Base-by-base conservation (phyloP, 2,888 invertebrate genomes). In the Coleophora flavipennella region DNA sequence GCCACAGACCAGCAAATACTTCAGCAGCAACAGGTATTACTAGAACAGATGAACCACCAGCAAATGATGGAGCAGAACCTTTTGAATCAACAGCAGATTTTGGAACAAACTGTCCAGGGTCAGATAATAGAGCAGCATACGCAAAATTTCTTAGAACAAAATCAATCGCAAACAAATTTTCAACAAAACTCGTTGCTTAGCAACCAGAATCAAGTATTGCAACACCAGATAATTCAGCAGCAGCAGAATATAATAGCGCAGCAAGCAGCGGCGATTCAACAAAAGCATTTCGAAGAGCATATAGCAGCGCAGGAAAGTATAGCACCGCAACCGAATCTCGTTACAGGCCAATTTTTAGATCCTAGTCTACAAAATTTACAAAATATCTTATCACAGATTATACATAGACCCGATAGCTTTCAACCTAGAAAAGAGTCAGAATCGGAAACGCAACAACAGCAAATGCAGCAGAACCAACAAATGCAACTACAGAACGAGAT, bases 341-440 rank as follows among this genome's bases (percentile, higher is more conserved):
- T 66, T 32, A 57, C 72, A 2, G 70, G 71, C 31, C 83, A 84
- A 49, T 75, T 78, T 36, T 67, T 85, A 38, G 83, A 86, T 44
- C 87, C 87, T 7, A 81, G 85, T 0, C 60, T 87, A 35, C 87
- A 87, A 49, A 85, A 84, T 48, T 58, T 85, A 31, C 83, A 84
- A 46, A 79, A 76, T 47, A 76, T 83, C 31, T 52, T 84, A 42
- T 63, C 81, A 1, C 84, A 84, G 53, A 85, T 85, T 31, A 85
- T 79, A 33, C 83, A 81, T 27, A 67, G 84, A 39, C 84, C 84
- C 0, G 84, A 83, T 12, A 62, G 66, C 10, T 50, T 78, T 31
- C 83, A 79, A 44, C 56, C 76, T 1, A 68, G 79, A 36, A 81
- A 75, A 51, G 81, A 80, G 46, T 79, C 78, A 0, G 83, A 84